Conservation (phyloP, 2,888 invertebrate species). For the Serripes groenlandicus region DNA sequence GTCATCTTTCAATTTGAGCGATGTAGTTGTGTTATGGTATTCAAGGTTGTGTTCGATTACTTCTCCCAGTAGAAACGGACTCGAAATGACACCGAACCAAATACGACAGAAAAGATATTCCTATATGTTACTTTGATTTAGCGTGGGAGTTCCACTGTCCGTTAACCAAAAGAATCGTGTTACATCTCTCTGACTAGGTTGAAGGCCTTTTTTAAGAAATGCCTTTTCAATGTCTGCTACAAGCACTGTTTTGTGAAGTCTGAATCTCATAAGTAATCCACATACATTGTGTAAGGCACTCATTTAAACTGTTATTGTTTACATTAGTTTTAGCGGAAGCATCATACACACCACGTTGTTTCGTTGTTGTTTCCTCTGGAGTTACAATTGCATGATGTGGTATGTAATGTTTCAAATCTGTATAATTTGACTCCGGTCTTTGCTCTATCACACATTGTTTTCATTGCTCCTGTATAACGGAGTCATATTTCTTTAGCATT, state of each 20-base stretch:
- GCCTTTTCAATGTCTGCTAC: slow-evolving; percentile 49
- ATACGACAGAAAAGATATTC: slow-evolving; percentile 28
- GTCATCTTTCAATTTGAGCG: slow-evolving; percentile 14
- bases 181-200: slow-evolving; percentile 31
- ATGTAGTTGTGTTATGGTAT: not conserved
- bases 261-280: slow-evolving; percentile 35
- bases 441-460: no score
- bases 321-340: slow-evolving; percentile 30
- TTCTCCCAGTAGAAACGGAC: slow-evolving; percentile 33
- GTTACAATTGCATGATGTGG: no score
- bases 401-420: no score
- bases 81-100: slow-evolving; percentile 31
- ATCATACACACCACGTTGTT: slow-evolving; percentile 24
- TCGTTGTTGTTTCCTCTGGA: slow-evolving; percentile 22
- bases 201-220: slow-evolving; percentile 43
- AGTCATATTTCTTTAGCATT: not conserved
- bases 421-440: no score
- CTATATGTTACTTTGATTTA: slow-evolving; percentile 6
- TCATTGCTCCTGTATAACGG: no score
- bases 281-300: slow-evolving; percentile 43
- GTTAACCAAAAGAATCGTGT: slow-evolving; percentile 47
- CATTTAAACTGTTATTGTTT: slow-evolving; percentile 37
- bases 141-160: slow-evolving; percentile 1
- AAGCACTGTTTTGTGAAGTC: slow-evolving; percentile 14
- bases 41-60: slow-evolving; percentile 17